Percentiles rank a stretch among this genome's conserved stretches.
Conservation (phyloP, 2,888 invertebrate genomes). For the Argyra leucocephala region DNA sequence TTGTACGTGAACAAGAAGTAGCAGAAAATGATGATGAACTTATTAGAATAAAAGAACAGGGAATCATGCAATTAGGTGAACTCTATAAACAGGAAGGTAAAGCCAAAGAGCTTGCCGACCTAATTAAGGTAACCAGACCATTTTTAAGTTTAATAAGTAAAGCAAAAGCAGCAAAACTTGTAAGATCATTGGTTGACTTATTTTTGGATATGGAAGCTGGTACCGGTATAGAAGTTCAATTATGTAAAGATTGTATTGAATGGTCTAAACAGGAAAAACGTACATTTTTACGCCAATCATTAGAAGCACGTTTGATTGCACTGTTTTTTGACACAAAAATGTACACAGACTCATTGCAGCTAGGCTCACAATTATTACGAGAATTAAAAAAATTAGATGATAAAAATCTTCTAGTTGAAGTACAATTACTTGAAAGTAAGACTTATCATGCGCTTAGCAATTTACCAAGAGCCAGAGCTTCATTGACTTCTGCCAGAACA, state of each 20-base stretch:
- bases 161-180: slow-evolving; percentile 97
- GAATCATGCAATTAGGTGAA: slow-evolving; percentile 85
- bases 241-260: slow-evolving; percentile 96
- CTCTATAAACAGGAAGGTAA: slow-evolving; percentile 87
- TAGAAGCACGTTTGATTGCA: slow-evolving; percentile 90
- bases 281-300: slow-evolving; percentile 89
- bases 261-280: slow-evolving; percentile 98
- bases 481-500: slow-evolving; percentile 95
- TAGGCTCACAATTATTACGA: slow-evolving; percentile 77
- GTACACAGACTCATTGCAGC: slow-evolving; percentile 74
- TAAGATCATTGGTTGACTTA: slow-evolving; percentile 91
- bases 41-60: slow-evolving; percentile 85
- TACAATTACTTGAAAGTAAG: slow-evolving; percentile 95
- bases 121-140: slow-evolving; percentile 91
- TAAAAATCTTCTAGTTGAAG: slow-evolving; percentile 96
- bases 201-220: slow-evolving; percentile 95
- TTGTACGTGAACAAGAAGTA: slow-evolving; percentile 65
- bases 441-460: slow-evolving; percentile 96
- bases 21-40: slow-evolving; percentile 80
- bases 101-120: slow-evolving; percentile 80
- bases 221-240: slow-evolving; percentile 86
- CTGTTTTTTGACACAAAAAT: slow-evolving; percentile 87
- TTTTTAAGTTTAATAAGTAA: slow-evolving; percentile 93
- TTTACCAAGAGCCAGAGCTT: slow-evolving; percentile 90
- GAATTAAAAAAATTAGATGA: slow-evolving; percentile 99